These are phyloP conservation scores for Alcis repandata DNA, from an alignment of 2,888 invertebrate genomes.

Conservation along the genomic window DNA sequence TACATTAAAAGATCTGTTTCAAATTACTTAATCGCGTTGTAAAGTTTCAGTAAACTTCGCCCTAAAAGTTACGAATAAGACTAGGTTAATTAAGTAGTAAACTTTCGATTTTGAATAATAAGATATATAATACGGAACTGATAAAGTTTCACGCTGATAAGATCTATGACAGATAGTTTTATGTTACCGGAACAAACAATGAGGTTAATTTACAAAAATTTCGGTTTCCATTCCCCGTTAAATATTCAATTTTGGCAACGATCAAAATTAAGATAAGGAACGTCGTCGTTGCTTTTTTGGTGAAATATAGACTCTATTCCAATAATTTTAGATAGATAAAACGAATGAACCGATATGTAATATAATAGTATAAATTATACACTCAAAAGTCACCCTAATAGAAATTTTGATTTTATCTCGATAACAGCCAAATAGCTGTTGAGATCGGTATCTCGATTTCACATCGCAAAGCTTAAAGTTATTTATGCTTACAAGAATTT, in stretches of 20 bases:
- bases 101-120: background rate
- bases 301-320: background rate
- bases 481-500: background rate
- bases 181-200: conserved; percentile 3
- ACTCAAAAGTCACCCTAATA: background rate
- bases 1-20: too few species aligned
- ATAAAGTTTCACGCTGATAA: background rate
- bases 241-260: conserved; percentile 16
- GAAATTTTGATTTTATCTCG: background rate
- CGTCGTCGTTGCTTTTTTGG: background rate
- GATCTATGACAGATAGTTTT: background rate
- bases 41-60: background rate
- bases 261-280: conserved; percentile 18
- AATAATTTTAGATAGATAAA: conserved; percentile 25
- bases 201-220: conserved; percentile 14
- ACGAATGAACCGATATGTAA: background rate
- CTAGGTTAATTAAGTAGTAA: conserved; percentile 2
- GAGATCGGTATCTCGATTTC: background rate
- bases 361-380: background rate
- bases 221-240: background rate
- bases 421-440: background rate
- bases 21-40: background rate
- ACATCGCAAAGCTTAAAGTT: background rate
- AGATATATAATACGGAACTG: background rate
- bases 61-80: background rate